Evolutionary conservation across 1,140 invertebrate species (phyloP).

Genomic region (Steinernema feltiae): DNA sequence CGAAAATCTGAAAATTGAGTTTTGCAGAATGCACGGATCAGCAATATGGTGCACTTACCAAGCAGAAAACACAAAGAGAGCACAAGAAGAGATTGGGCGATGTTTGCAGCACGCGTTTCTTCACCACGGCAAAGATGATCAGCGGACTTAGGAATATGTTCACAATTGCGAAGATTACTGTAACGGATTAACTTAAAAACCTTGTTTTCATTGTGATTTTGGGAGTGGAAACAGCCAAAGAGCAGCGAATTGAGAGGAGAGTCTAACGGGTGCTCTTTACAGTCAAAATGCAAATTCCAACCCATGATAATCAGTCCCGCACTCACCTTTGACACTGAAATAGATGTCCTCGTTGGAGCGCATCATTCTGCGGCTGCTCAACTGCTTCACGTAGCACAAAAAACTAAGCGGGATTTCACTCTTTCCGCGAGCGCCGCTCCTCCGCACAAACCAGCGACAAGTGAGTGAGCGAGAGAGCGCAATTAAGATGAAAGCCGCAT

Average conservation of each 20-base stretch:
- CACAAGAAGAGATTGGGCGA: not conserved
- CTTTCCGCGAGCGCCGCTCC: no score
- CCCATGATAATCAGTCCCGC: no score
- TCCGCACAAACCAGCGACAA: no score
- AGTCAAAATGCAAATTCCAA: no score
- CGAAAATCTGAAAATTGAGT: not conserved
- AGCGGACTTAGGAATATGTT: not conserved
- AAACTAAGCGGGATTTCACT: no score
- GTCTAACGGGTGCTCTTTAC: no score
- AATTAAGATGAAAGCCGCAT: not conserved
- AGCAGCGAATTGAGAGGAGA: no score
- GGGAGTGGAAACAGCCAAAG: no score
- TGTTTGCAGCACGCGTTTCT: not conserved
- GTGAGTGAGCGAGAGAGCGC: not conserved
- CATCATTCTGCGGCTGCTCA: not conserved
- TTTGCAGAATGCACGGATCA: not conserved
- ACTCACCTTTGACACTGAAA: not conserved
- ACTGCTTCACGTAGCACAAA: no score
- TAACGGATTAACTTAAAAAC: not conserved
- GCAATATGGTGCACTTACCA: not conserved
- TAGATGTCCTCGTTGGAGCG: not conserved
- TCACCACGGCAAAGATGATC: not conserved
- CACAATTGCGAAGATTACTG: not conserved
- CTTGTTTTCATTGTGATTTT: no score
- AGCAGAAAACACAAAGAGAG: not conserved